Base-by-base conservation (phyloP, 1,140 invertebrate species). In the Araneus ventricosus region DNA sequence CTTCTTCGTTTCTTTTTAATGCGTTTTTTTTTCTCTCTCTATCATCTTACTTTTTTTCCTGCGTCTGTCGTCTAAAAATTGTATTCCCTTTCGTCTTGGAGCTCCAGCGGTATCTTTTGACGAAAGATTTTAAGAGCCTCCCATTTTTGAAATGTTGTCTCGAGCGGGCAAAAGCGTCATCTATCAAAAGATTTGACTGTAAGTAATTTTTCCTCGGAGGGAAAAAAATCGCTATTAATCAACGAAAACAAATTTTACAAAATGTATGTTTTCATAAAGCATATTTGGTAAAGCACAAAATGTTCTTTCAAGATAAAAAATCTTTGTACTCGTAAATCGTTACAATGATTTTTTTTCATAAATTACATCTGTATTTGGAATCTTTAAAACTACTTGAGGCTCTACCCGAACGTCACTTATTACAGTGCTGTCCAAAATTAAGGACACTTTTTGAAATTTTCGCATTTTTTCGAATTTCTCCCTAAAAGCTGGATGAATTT, bases 51-150 rank as follows among this genome's bases (percentile, higher is more conserved):
- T 75, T 37, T 14, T 75, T 5, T 6, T 30, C n/a, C 24, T 67
- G 0, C 14, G 30, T 5, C n/a, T 75, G 70, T 34, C 30, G 70
- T 75, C 70, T 34, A 75, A 75, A 75, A 75, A 75, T 75, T 27
- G 30, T 34, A 20, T 75, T 34, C 70, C 70, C 70, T 75, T 75
- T 37, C 30, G 20, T 75, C 70, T 70, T n/a, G 63, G 10, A 70
- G 27, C 63, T 75, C 20, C 30, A 20, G 70, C 70, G 70, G 70
- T 75, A 75, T 75, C 70, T 75, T 75, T 37, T 75, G 70, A 75
- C 30, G 70, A 75, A 75, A 75, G 70, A 75, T 37, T 75, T 75
- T 75, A 75, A 75, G 37, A 75, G 30, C 27, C 4, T 75, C 67
- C 14, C 30, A 27, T 34, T 75, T 37, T 34, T 75, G 8, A 37